Base-by-base conservation (phyloP, 2,888 invertebrate genomes). In the Drosophila diplacantha region DNA sequence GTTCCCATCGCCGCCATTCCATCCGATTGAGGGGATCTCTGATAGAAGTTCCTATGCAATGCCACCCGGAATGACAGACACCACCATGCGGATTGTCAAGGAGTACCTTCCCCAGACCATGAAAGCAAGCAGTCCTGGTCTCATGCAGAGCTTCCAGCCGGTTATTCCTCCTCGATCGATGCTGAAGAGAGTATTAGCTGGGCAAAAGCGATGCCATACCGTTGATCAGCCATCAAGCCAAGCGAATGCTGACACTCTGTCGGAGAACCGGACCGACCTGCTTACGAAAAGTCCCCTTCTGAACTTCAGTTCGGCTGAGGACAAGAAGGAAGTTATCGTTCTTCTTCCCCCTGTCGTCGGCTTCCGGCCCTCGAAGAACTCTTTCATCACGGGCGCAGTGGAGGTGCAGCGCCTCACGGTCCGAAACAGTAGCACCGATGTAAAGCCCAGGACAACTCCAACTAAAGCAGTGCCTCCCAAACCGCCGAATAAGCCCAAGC, bases 281-380 rank as follows among this genome's bases (percentile, higher is more conserved):
- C 35, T 43, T 4, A 22, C 32, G 43, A 50, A 32, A 9, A 81
- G 68, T 61, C 61, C 62, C 11, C 65, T 68, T 35, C 26, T 24
- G 6, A 58, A 54, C 14, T 20, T 29, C 11, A 22, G 52, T 0
- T 55, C 39, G 7, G 37, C 55, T 12, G 34, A 49, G 0, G 46
- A 55, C 7, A 69, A 64, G 18, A 14, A 50, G 2, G 50, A 70
- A 2, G 44, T 77, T 5, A 57, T 77, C 5, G 54, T 80, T 14
- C 39, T 82, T 32, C 68, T 72, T 55, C 68, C 83, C 1, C 77
- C 77, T 9, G 39, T 9, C 5, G 14, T 47, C 5, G 43, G 18
- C 22, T 82, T 77, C 22, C 61, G 61, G 3, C 41, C 72, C 3
- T 77, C 76, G 1, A 81, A 55, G 29, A 35, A 76, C 54, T 80